Base-by-base conservation (phyloP, 2,113 vertebrate genomes). In the Brienomyrus brachyistius region DNA sequence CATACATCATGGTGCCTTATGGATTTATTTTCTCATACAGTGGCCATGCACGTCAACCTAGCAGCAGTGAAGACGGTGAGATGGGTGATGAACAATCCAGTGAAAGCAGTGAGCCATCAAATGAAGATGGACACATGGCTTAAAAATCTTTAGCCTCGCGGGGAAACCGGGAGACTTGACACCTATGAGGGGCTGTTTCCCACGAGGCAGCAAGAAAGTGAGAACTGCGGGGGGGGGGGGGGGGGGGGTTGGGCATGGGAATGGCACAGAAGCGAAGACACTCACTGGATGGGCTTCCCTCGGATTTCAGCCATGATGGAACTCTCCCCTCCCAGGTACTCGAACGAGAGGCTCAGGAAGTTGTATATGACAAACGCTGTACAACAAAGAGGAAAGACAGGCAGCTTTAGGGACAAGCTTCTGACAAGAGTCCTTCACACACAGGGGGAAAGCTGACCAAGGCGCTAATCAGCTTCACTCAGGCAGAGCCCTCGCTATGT, bases 331-430 rank as follows among this genome's bases (percentile, higher is more conserved):
- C 98, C 98, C 0, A 99, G 96, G 92, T 99, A 99, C 94, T 99
- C 98, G 13, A 99, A 99, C 91, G 98, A 99, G 90, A 99, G 96
- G 92, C 97, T 99, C 93, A 99, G 95, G 93, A 99, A 99, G 93
- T 98, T 99, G 94, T 99, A 99, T 91, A 99, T 99, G 90, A 98
- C 98, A n/a, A 99, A 99, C 1, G 98, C 98, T 99, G 95, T 0
- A 91, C 90, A 86, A 21, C 90, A 86, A 51, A 45, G 9, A 17
- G 31, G 56, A 70, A 1, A 9, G 11, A 8, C 17, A 87, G 6
- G 2, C 86, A 27, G 86, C 8, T 59, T 40, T 7, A 43, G 77
- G 40, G 43, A 5, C 74, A 77, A 15, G 31, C 74, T 35, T 40
- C 11, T 5, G 19, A 21, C 31, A 82, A 40, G 23, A 3, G 17